Conservation (phyloP, 2,888 invertebrate genomes). For the Caenorhabditis sp. region DNA sequence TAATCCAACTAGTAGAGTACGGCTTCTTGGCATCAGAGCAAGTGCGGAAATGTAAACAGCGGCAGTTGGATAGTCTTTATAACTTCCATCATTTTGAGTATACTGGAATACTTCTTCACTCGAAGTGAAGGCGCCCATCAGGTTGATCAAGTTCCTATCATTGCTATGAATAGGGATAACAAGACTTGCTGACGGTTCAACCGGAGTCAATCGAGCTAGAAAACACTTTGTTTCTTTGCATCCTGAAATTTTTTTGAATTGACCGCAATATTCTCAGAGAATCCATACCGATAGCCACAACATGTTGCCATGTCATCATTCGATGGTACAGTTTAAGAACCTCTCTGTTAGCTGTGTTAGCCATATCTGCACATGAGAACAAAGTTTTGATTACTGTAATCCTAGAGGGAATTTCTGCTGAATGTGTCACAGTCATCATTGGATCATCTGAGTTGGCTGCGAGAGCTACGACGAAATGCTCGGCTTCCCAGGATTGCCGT, state of each 20-base stretch:
- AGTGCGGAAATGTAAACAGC: conserved; percentile 46
- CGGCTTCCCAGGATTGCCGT: conserved; percentile 21
- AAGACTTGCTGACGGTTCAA: not conserved
- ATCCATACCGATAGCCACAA: conserved; percentile 34
- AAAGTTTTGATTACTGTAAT: conserved; percentile 46
- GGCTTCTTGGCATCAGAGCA: conserved; percentile 60
- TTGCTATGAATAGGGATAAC: conserved; percentile 12
- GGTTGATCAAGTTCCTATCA: conserved; percentile 8
- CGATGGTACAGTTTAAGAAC: conserved; percentile 26
- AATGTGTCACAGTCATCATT: conserved; percentile 23
- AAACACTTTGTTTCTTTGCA: conserved; percentile 25
- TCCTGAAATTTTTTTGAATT: conserved; percentile 20
- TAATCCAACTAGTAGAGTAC: conserved; percentile 61
- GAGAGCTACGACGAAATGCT: conserved; percentile 41
- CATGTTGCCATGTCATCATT: conserved; percentile 41
- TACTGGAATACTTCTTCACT: conserved; percentile 7
- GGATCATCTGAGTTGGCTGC: not conserved
- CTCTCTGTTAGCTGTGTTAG: not conserved
- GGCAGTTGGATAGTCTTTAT: conserved; percentile 14
- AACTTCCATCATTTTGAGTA: conserved; percentile 5
- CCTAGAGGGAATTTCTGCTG: not conserved
- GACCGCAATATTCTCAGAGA: too few species aligned
- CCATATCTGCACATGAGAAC: conserved; percentile 46
- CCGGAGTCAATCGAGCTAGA: conserved; percentile 8
- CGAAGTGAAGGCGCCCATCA: conserved; percentile 17